These are phyloP conservation scores for Alsophila aescularia DNA, from an alignment of 2,888 invertebrate species.

Conservation along the genomic window DNA sequence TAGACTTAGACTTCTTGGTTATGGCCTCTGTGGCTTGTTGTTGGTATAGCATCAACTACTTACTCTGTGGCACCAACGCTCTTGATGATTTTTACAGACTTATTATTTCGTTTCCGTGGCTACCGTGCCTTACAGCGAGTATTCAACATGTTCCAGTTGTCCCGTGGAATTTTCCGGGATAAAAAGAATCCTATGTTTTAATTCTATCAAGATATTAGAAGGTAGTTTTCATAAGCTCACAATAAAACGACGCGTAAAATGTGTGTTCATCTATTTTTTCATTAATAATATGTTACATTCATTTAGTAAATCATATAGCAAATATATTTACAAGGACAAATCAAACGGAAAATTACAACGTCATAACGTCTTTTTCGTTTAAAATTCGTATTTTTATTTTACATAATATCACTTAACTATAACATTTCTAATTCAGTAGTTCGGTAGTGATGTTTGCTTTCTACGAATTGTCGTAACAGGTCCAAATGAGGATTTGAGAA, in stretches of 20 bases:
- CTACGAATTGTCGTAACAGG: slow-evolving; percentile 65
- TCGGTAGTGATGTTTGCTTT: slow-evolving; percentile 62
- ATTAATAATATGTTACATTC: slow-evolving; percentile 84
- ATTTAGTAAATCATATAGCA: slow-evolving; percentile 84
- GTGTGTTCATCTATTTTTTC: slow-evolving; percentile 81
- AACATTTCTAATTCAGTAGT: slow-evolving; percentile 73
- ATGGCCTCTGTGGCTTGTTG: no score
- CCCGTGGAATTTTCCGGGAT: no score
- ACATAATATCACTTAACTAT: slow-evolving; percentile 81
- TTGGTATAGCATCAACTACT: no score
- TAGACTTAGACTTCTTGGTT: no score
- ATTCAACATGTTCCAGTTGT: no score
- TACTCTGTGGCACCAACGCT: no score
- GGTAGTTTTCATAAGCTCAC: neutral
- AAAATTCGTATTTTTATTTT: slow-evolving; percentile 84
- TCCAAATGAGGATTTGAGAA: slow-evolving; percentile 11
- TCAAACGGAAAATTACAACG: slow-evolving; percentile 77
- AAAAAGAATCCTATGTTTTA: no score
- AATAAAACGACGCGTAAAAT: slow-evolving; percentile 73
- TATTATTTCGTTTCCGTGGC: no score
- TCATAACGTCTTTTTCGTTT: slow-evolving; percentile 77
- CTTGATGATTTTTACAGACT: no score
- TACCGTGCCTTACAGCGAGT: no score
- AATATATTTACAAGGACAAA: slow-evolving; percentile 84
- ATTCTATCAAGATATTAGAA: no score